Evolutionary conservation across 2,113 vertebrate species (phyloP).

Genomic region (Meleagris gallopavo): DNA sequence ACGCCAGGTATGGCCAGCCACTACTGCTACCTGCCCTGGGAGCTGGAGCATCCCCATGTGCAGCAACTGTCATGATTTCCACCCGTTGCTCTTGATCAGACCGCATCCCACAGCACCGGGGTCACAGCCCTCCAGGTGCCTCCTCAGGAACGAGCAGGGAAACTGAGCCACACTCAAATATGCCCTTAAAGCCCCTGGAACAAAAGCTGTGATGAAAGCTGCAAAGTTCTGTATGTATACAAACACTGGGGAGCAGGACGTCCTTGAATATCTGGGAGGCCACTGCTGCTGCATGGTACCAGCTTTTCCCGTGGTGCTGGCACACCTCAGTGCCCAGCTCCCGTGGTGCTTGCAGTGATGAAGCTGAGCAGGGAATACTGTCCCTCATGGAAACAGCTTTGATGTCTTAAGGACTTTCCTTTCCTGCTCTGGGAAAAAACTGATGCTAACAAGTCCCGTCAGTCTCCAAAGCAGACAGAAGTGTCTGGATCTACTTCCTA

Average conservation of each 20-base stretch:
- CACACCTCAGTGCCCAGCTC: accelerated
- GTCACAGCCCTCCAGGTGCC: background rate
- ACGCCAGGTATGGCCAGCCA: too few relatives aligned
- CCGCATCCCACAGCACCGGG: accelerated
- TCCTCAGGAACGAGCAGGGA: background rate
- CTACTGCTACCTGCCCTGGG: background rate
- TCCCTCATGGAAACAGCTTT: background rate
- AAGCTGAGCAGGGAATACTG: background rate
- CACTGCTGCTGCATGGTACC: accelerated
- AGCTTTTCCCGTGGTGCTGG: background rate
- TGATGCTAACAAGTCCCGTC: background rate
- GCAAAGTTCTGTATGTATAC: accelerated
- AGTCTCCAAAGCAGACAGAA: background rate
- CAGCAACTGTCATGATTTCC: background rate
- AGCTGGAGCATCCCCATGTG: background rate
- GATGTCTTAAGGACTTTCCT: background rate
- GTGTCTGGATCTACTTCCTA: background rate
- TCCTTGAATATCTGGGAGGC: background rate
- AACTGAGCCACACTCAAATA: background rate
- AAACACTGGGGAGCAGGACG: background rate
- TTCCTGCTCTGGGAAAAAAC: background rate
- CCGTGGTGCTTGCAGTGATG: accelerated
- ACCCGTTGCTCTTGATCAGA: background rate
- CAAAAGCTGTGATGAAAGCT: too few relatives aligned
- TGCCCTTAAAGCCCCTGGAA: background rate